Base-by-base conservation (phyloP, 2,113 vertebrate genomes). In the Antechinus flavipes region DNA sequence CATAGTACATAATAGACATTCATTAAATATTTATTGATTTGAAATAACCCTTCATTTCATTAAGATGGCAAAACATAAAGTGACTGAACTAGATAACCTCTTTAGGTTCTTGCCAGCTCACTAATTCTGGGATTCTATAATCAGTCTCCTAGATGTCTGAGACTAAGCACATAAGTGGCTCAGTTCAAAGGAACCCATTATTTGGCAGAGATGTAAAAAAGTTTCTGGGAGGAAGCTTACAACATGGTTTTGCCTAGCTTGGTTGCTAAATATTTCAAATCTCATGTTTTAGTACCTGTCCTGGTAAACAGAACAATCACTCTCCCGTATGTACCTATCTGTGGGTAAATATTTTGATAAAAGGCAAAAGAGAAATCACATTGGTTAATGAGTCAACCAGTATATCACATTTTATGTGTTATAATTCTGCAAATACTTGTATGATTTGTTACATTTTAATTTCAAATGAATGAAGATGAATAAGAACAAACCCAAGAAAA, bases 231-330 rank as follows among this genome's bases (percentile, higher is more conserved):
- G 26, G 35, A 11, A 5, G 58, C 11, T n/a, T 90, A 90, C 25
- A 2, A 49, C 24, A 92, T 50, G 50, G 27, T n/a, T 68, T 68
- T 50, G 25, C 25, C 27, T 61, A 35, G 49, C 27, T 93, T 30
- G 42, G 54, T 94, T 94, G 92, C 47, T 47, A 89, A 94, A 92
- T 93, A 93, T 58, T 35, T 91, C 92, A 46, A 42, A 22, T 58
- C 58, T 90, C 52, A 42, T 61, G 49, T 47, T 90, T 84, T 52
- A 46, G 23, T 84, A 93, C 93, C 91, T 95, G 94, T 3, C 49
- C 90, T 68, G 89, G 58, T 46, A 89, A 92, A 16, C 12, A 12
- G 53, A 35, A 93, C 92, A 90, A 27, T 10, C 19, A 22, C 16
- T 23, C 35, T 8, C n/a, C n/a, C 7, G 42, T 42, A 84, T 2